phyloP scores from a whole-genome alignment of 2,797 vertebrate species.

The Glyptemys insculpta region DNA sequence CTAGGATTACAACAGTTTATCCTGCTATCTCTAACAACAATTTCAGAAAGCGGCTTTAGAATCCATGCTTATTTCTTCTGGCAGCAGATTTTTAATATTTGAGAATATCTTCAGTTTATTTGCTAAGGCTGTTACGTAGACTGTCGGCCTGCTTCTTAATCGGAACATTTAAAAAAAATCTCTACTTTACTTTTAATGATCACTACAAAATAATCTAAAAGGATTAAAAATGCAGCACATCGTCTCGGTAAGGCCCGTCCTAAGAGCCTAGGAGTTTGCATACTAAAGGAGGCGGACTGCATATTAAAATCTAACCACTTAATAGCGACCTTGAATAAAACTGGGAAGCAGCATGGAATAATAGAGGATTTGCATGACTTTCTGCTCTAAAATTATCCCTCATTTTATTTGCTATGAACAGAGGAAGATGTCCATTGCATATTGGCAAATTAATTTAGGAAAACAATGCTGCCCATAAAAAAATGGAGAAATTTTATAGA shows the following conservation, averaged over 20 bases:
- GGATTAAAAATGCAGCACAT: conserved; percentile 33
- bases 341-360: neutral
- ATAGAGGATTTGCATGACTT: conserved; percentile 43
- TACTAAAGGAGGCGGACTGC: conserved; percentile 27
- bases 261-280: conserved; percentile 22
- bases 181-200: conserved; percentile 24
- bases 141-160: conserved; percentile 56
- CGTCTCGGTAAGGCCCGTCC: neutral
- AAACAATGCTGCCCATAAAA: conserved; percentile 46
- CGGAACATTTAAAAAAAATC: conserved; percentile 35
- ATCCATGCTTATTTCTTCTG: conserved; percentile 48
- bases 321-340: conserved; percentile 40
- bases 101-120: conserved; percentile 52
- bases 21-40: conserved; percentile 66
- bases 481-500: neutral
- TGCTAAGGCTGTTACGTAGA: conserved; percentile 41
- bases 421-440: neutral
- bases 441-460: conserved; percentile 30
- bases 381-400: conserved; percentile 15
- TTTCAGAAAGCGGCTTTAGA: conserved; percentile 59
- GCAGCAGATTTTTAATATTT: conserved; percentile 61
- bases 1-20: conserved; percentile 73
- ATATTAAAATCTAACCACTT: conserved; percentile 33
- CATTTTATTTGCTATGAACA: conserved; percentile 21
- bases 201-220: conserved; percentile 45